Conservation (phyloP, 92 coral and sea anemone species). For the Paramuricea clavata region DNA sequence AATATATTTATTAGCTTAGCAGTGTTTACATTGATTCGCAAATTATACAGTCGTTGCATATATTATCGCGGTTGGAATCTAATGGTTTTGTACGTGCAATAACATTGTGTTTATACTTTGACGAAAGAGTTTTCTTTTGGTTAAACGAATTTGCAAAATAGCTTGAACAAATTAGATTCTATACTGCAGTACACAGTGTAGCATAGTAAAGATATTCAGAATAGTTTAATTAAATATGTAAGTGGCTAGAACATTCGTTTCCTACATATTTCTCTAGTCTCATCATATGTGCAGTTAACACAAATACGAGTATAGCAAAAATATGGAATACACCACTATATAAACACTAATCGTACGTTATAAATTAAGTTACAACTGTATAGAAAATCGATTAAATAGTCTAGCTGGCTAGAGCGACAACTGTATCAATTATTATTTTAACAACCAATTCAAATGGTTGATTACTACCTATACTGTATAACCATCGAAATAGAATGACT, state of each 20-base stretch:
- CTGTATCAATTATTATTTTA: slow-evolving; percentile 2
- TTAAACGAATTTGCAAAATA: neutral
- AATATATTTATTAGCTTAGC: neutral
- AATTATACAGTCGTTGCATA: neutral
- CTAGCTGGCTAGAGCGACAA: neutral
- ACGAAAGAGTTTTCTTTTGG: neutral
- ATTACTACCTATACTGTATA: neutral
- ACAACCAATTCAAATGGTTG: neutral
- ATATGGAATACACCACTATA: too few species aligned
- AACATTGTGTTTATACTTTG: neutral
- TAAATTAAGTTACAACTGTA: neutral
- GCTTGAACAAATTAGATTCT: neutral
- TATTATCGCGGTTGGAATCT: neutral
- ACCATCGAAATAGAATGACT: neutral
- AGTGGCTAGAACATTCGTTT: neutral
- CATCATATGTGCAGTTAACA: too few species aligned
- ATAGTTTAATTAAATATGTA: neutral
- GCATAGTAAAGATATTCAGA: neutral
- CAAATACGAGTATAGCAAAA: too few species aligned
- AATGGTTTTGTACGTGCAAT: neutral
- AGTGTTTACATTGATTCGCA: neutral
- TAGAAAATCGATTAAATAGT: neutral
- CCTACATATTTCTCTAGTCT: too few species aligned
- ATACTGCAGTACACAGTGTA: too few species aligned
- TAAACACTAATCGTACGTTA: too few species aligned